Percentiles rank a stretch among this genome's conserved stretches.
Evolutionary conservation across 2,113 vertebrate species (phyloP).

Genomic region (Scopus umbretta): DNA sequence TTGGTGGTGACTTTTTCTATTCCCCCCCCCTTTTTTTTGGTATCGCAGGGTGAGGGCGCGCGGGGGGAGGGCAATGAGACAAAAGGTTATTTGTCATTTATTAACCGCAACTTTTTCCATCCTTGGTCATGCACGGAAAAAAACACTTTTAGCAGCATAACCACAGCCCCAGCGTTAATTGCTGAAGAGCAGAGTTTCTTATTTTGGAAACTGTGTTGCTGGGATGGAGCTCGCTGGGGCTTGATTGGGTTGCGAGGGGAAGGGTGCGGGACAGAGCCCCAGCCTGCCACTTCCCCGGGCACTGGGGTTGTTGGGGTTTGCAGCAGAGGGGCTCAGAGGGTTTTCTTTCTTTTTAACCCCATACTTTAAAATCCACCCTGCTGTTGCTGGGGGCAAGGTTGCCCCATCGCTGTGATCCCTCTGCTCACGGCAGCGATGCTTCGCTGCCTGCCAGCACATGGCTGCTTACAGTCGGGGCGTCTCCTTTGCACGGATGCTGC

Average conservation of each 20-base stretch:
- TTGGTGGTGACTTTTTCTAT: neutral
- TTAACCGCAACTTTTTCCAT: slow-evolving; percentile 73
- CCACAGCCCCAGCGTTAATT: slow-evolving; percentile 40
- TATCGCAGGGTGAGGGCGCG: neutral
- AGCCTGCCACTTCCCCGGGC: rapidly evolving
- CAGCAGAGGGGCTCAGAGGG: neutral
- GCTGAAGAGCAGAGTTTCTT: slow-evolving; percentile 59
- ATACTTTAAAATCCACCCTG: neutral
- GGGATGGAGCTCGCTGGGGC: neutral
- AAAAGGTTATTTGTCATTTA: slow-evolving; percentile 66
- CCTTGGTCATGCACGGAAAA: slow-evolving; percentile 63
- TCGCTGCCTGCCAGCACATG: neutral
- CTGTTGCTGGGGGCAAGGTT: rapidly evolving
- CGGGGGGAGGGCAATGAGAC: neutral
- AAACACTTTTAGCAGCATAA: slow-evolving; percentile 46
- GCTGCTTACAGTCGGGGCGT: rapidly evolving
- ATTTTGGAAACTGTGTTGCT: slow-evolving; percentile 59
- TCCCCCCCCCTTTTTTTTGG: neutral
- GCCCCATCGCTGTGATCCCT: neutral
- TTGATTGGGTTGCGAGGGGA: neutral
- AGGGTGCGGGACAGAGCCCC: neutral
- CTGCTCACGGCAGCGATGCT: neutral
- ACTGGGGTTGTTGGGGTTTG: neutral
- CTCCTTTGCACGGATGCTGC: neutral
- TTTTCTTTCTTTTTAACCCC: neutral